Conservation (phyloP, 2,888 invertebrate genomes). For the Leucozona laternaria region DNA sequence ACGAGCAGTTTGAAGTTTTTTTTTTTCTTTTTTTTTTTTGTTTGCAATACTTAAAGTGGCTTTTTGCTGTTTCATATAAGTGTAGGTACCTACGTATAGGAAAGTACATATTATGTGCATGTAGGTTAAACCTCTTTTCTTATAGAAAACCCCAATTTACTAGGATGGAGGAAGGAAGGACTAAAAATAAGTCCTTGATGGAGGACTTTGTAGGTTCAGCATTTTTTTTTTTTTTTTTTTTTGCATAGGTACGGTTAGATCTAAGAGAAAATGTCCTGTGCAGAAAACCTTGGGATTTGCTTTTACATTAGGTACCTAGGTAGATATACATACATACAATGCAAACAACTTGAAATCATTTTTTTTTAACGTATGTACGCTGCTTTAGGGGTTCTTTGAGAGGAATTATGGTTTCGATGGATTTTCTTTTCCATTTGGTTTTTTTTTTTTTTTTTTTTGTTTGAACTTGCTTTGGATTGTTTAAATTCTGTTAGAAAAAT, state of each 20-base stretch:
- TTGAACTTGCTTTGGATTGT: neutral
- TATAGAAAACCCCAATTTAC: slow-evolving; percentile 20
- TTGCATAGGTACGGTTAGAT: slow-evolving; percentile 1
- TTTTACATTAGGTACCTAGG: slow-evolving; percentile 23
- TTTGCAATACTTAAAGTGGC: slow-evolving; percentile 8
- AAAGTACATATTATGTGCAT: neutral
- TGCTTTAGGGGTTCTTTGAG: slow-evolving; percentile 11
- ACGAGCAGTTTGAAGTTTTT: neutral
- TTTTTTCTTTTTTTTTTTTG: neutral
- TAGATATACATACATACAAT: neutral
- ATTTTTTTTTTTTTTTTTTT: neutral
- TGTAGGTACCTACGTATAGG: too few relatives aligned
- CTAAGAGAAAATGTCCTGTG: slow-evolving; percentile 17
- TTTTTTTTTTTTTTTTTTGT: neutral
- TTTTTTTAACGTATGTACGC: neutral
- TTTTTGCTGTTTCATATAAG: neutral
- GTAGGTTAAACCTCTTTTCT: slow-evolving; percentile 4
- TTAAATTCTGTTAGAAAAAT: neutral
- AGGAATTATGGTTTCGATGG: slow-evolving; percentile 28
- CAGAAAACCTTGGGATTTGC: slow-evolving; percentile 22
- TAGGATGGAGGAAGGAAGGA: slow-evolving; percentile 9
- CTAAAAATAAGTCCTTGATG: slow-evolving; percentile 30
- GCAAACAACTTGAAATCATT: slow-evolving; percentile 29
- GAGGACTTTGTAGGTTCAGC: neutral
- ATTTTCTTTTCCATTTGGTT: slow-evolving; percentile 17